Evolutionary conservation across 1,140 invertebrate species (phyloP).

Genomic region (Vanessa atalanta): DNA sequence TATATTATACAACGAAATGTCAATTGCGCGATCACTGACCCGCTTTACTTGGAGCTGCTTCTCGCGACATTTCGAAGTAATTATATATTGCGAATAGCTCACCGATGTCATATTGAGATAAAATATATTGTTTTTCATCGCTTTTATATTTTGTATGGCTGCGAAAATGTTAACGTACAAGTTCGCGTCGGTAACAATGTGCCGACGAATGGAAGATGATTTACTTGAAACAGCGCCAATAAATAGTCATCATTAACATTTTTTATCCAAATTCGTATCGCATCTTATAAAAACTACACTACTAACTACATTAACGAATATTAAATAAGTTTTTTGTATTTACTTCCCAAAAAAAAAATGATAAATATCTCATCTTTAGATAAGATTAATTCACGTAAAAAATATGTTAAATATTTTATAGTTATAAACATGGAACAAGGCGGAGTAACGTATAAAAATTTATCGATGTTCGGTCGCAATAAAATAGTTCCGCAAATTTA

Average conservation of each 20-base stretch:
- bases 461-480: constrained; percentile 18
- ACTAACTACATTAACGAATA: neutral
- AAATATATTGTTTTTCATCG: constrained; percentile 11
- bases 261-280: neutral
- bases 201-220: neutral
- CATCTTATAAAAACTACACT: neutral
- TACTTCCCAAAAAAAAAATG: neutral
- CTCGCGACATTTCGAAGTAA: constrained; percentile 26
- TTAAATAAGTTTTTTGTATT: neutral
- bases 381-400: neutral
- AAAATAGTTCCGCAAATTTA: constrained; percentile 30
- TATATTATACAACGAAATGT: constrained; percentile 23
- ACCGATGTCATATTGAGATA: constrained; percentile 11
- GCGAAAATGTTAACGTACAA: constrained; percentile 1
- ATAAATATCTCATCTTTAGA: neutral
- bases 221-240: neutral
- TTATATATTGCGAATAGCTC: constrained; percentile 18
- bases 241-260: neutral
- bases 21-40: constrained; percentile 25
- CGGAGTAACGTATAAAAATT: constrained; percentile 4
- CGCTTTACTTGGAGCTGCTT: constrained; percentile 22
- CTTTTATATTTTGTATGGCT: constrained; percentile 1
- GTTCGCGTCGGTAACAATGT: neutral
- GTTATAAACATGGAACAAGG: neutral
- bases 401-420: neutral